phyloP scores from a whole-genome alignment of 1,140 invertebrate genomes.

The Drosophila neocordata region DNA sequence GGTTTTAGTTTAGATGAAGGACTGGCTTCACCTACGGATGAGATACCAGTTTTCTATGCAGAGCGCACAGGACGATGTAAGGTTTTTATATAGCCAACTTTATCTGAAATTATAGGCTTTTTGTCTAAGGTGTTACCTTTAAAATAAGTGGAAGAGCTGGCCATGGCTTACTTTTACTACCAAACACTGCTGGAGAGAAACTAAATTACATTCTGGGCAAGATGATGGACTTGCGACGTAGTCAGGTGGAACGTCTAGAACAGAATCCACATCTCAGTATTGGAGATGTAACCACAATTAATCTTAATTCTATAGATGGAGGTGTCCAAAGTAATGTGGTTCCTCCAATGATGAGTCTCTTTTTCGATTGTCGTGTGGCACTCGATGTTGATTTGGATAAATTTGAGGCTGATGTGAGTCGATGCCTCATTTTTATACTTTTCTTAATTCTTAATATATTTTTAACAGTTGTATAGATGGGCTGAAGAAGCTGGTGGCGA shows the following conservation, averaged over 20 bases:
- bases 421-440: background rate
- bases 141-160: slow-evolving; percentile 89
- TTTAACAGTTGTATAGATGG: slow-evolving; percentile 86
- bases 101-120: no score
- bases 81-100: background rate
- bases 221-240: slow-evolving; percentile 89
- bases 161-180: slow-evolving; percentile 92
- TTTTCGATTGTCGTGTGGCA: slow-evolving; percentile 92
- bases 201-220: slow-evolving; percentile 89
- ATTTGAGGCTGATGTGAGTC: slow-evolving; percentile 88
- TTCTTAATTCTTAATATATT: no score
- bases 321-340: slow-evolving; percentile 97
- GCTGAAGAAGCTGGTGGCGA: slow-evolving; percentile 91
- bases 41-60: slow-evolving; percentile 90
- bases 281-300: slow-evolving; percentile 94
- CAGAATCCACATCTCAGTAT: slow-evolving; percentile 86
- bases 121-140: slow-evolving; percentile 84
- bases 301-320: slow-evolving; percentile 93
- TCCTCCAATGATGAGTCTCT: slow-evolving; percentile 89
- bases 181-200: slow-evolving; percentile 94
- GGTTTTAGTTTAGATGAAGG: slow-evolving; percentile 97
- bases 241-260: slow-evolving; percentile 87
- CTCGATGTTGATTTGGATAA: slow-evolving; percentile 87
- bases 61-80: slow-evolving; percentile 90
- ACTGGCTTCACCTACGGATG: slow-evolving; percentile 86